A percentile compares a stretch with the other conserved stretches of the same genome.
Evolutionary conservation across 2,888 invertebrate genomes (phyloP).

Genomic region (Leucophenga montana): DNA sequence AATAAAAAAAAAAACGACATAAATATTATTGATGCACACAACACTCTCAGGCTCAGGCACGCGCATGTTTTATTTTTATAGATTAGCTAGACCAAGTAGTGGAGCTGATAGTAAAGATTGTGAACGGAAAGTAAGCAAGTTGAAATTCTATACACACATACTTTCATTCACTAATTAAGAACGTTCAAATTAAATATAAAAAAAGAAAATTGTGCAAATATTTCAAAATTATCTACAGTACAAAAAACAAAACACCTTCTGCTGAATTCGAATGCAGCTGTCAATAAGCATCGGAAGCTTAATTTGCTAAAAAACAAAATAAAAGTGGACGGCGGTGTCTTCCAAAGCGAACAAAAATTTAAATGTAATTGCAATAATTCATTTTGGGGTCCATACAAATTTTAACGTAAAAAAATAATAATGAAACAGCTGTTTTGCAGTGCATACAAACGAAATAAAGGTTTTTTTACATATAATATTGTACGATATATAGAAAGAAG

Average conservation of each 20-base stretch:
- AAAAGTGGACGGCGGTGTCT: constrained; percentile 49
- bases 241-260: constrained; percentile 13
- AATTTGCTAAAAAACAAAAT: constrained; percentile 15
- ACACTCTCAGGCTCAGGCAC: too few relatives aligned
- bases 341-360: constrained; percentile 53
- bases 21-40: too few relatives aligned
- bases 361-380: constrained; percentile 64
- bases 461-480: neutral
- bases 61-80: too few relatives aligned
- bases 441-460: constrained; percentile 43
- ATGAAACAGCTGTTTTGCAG: constrained; percentile 20
- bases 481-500: neutral
- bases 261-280: constrained; percentile 43
- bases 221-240: neutral
- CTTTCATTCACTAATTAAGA: too few relatives aligned
- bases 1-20: too few relatives aligned
- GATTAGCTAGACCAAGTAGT: too few relatives aligned
- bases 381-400: constrained; percentile 46
- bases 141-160: too few relatives aligned
- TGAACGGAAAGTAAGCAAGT: too few relatives aligned
- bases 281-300: constrained; percentile 30
- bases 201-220: neutral
- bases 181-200: too few relatives aligned
- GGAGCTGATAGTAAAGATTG: too few relatives aligned
- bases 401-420: constrained; percentile 28